Evolutionary conservation across 2,888 invertebrate genomes (phyloP), one percentile per base, ranked within the genome.

Genomic region (Alloscopus bannaensis): DNA sequence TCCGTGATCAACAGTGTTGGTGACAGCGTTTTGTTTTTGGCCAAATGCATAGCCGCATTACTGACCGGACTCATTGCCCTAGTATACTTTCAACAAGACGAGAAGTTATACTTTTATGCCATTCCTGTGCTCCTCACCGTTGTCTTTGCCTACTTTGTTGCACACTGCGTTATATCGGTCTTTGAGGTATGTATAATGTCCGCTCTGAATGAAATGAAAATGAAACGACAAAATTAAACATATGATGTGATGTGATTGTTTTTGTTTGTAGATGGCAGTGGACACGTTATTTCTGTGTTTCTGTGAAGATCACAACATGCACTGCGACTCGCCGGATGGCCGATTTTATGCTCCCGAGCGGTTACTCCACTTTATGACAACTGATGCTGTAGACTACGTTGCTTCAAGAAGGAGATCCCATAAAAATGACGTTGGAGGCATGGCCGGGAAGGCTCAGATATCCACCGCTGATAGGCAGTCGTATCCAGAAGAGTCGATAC

Each of bases 261-360:
- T 50, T 62, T 65, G 82, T 81, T 89, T 90, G 45, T 88, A 97
- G 96, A 96, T 97, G 93, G 95, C 97, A 11, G 94, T 98, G 6
- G 97, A 98, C 88, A 96, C 98, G 0, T 90, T 98, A 69, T 95
- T 98, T 89, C 89, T 98, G 82, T 98, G 98, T 88, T 95, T 96
- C 87, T 97, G 97, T 87, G 97, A 97, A 88, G 97, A 96, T 88
- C 93, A 94, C 88, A 94, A 94, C 78, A 91, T 93, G 88, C 95
- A 96, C 88, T 31, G 26, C 8, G 93, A 94, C 85, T 89, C 88
- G 8, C 76, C 80, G 0, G 83, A 83, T 31, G 84, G 82, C 60
- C 68, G 78, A 62, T 84, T 76, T 42, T 84, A 83, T 31, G 83
- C 85, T 13, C 83, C 85, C 13, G 22, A 66, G 13, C 60, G 77